Conservation (phyloP, 1,140 invertebrate species). For the Bradysia coprophila region DNA sequence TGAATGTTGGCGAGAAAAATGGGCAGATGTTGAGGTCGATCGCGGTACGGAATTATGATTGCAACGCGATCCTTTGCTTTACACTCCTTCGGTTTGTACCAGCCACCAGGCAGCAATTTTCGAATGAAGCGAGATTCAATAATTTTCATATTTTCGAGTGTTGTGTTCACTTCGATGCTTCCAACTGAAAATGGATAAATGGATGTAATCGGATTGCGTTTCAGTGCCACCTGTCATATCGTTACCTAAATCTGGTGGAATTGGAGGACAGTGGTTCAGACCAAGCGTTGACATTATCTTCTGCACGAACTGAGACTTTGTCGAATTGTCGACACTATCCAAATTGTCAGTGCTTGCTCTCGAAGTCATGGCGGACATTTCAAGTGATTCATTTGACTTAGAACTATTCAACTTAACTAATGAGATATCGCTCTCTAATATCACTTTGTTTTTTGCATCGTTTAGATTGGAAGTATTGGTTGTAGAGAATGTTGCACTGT, state of each 20-base stretch:
- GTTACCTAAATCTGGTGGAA: neutral
- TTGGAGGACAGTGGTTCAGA: neutral
- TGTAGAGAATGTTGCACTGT: no score
- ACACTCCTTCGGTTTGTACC: slow-evolving; percentile 57
- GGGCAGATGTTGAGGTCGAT: slow-evolving; percentile 64
- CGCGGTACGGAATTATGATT: slow-evolving; percentile 68
- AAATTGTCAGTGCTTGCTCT: no score
- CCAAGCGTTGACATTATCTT: neutral
- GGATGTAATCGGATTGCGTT: no score
- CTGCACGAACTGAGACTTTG: neutral
- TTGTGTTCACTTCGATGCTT: slow-evolving; percentile 23
- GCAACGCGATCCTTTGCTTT: slow-evolving; percentile 59
- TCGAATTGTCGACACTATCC: neutral
- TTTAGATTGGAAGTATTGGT: neutral
- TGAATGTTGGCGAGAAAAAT: slow-evolving; percentile 77
- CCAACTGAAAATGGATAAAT: slow-evolving; percentile 14
- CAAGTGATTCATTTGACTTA: no score
- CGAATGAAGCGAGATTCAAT: slow-evolving; percentile 25
- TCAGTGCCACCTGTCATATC: no score
- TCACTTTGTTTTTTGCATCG: neutral
- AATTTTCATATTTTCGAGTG: slow-evolving; percentile 23
- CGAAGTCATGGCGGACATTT: neutral
- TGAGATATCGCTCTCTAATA: neutral
- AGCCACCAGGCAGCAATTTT: slow-evolving; percentile 46
- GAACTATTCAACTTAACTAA: no score